Evolutionary conservation across 2,888 invertebrate genomes (phyloP).

Genomic region (Copidosoma aretas): DNA sequence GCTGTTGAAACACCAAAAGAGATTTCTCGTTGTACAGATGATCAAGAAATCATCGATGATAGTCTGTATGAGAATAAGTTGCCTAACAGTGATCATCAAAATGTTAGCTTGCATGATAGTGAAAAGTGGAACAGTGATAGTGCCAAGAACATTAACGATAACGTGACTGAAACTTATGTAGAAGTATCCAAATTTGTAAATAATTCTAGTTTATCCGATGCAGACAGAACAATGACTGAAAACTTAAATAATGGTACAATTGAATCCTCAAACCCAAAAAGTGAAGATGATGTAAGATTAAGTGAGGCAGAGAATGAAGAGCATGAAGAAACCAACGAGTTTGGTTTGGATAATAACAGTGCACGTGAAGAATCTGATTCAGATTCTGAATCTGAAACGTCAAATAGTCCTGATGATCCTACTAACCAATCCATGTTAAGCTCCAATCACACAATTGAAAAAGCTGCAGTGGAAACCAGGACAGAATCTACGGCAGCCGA

Average conservation of each 20-base stretch:
- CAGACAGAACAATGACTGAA: conserved; percentile 24
- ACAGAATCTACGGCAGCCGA: conserved; percentile 67
- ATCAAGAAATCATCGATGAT: conserved; percentile 41
- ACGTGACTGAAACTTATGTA: conserved; percentile 54
- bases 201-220: conserved; percentile 35
- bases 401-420: conserved; percentile 45
- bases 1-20: conserved; percentile 58
- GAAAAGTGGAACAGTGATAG: conserved; percentile 21
- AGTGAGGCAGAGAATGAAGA: conserved; percentile 15
- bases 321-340: conserved; percentile 40
- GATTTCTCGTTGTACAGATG: conserved; percentile 49
- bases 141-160: conserved; percentile 46
- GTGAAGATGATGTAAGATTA: conserved; percentile 40
- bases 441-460: conserved; percentile 45
- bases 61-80: conserved; percentile 9
- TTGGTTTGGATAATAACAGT: conserved; percentile 31
- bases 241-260: conserved; percentile 15
- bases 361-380: conserved; percentile 24
- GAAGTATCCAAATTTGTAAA: conserved; percentile 48
- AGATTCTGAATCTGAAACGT: conserved; percentile 41
- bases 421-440: conserved; percentile 47
- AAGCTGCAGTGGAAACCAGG: conserved; percentile 40
- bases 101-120: conserved; percentile 11
- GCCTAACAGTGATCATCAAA: conserved; percentile 6
- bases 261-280: conserved; percentile 38